Base-by-base conservation (phyloP, 2,797 vertebrate genomes). In the Erpetoichthys calabaricus region DNA sequence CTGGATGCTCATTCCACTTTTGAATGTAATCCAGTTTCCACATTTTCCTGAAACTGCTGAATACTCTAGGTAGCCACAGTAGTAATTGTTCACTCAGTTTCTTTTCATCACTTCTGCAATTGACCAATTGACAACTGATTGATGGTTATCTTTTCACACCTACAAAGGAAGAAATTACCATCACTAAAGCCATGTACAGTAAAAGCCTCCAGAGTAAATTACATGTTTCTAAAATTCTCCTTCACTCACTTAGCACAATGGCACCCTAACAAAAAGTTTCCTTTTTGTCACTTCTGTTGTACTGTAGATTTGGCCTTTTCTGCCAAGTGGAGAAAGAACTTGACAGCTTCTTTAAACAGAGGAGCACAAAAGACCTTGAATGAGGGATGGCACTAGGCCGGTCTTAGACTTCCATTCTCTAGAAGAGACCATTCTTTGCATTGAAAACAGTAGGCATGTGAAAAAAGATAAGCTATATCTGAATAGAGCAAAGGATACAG, bases 111-210 rank as follows among this genome's bases (percentile, higher is more conserved):
- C 84, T 87, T 88, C 85, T 84, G 82, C 91, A 94, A 91, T 91
- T 91, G 92, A 92, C 90, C 90, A 93, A 91, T 91, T 94, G 92
- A 95, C 93, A 94, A 87, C 86, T 94, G 94, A 97, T 94, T 95
- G 91, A 97, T 94, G 91, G 89, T 94, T 94, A 94, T 98, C 94
- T 97, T 90, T 89, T 89, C 88, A 88, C 86, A 87, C 84, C 72
- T 76, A 95, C 91, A 96, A 94, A 91, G 86, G 88, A 78, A 80
- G 78, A 80, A 91, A 96, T 97, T 94, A 94, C 90, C 92, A 97
- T 95, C 85, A 92, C 92, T 92, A 95, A 93, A 90, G 91, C 87
- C 78, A 90, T 87, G 89, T 96, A 97, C 92, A 94, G 93, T 97
- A 93, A 90, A 93, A 89, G 87, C 86, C 89, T 88, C 86, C 83